Conservation (phyloP, 2,113 vertebrate species). For the Trinectes maculatus region DNA sequence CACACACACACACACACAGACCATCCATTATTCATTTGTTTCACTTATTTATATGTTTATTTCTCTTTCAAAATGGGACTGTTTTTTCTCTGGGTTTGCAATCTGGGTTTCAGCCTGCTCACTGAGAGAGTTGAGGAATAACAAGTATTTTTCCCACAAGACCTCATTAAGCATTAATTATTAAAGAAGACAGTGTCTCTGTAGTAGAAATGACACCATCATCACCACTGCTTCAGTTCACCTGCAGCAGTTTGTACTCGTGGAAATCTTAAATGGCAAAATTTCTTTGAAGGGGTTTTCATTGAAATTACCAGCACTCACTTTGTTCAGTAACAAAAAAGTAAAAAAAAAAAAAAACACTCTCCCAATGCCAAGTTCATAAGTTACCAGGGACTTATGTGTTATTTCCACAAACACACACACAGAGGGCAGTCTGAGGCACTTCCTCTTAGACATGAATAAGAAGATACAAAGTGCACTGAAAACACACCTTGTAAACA, state of each 20-base stretch:
- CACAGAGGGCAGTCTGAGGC: background rate
- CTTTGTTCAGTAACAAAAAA: constrained; percentile 9
- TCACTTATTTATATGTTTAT: constrained; percentile 73
- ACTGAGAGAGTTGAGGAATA: constrained; percentile 51
- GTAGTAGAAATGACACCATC: constrained; percentile 23
- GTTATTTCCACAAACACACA: background rate
- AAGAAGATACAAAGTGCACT: constrained; percentile 40
- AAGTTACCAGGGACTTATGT: background rate
- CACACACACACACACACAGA: background rate
- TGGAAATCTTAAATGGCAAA: constrained; percentile 12
- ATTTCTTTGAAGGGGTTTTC: background rate
- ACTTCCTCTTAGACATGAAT: background rate
- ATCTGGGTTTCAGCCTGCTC: constrained; percentile 52
- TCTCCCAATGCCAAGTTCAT: background rate
- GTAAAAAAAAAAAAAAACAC: background rate
- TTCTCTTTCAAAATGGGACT: constrained; percentile 54
- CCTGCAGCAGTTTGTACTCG: constrained; percentile 16
- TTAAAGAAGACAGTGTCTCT: constrained; percentile 42
- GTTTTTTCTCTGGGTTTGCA: constrained; percentile 54
- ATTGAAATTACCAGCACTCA: constrained; percentile 5
- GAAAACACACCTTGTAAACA: constrained; percentile 41
- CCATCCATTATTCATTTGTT: constrained; percentile 69
- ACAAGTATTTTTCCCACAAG: constrained; percentile 53
- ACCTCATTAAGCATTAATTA: constrained; percentile 60
- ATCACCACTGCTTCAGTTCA: constrained; percentile 5